These are phyloP conservation scores for Echinarachnius parma DNA, from an alignment of 53 echinoderm and acorn worm species.

Conservation along the genomic window DNA sequence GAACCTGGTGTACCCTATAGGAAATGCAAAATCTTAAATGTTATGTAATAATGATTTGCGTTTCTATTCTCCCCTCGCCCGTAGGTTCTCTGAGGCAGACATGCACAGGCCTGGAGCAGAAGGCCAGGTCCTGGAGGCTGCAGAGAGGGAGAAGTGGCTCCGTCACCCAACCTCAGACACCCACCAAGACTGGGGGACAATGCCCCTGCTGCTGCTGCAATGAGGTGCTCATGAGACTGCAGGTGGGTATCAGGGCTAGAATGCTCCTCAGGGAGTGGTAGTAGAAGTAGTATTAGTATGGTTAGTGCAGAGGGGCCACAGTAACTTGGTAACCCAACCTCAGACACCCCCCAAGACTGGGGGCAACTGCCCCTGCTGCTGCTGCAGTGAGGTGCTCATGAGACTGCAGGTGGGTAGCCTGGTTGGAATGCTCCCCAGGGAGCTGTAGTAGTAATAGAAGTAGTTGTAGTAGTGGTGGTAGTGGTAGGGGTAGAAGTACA, in stretches of 20 bases:
- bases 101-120: constrained; percentile 36
- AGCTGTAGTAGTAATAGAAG: too few relatives aligned
- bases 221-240: constrained; percentile 39
- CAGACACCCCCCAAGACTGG: background rate
- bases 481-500: too few relatives aligned
- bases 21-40: too few relatives aligned
- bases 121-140: constrained; percentile 40
- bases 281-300: background rate
- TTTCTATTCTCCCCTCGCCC: too few relatives aligned
- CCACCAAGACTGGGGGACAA: constrained; percentile 21
- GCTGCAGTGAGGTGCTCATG: background rate
- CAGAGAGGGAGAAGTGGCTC: constrained; percentile 41
- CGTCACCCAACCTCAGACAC: constrained; percentile 39
- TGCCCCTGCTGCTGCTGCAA: constrained; percentile 51
- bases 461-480: background rate
- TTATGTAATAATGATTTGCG: too few relatives aligned
- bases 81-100: constrained; percentile 37
- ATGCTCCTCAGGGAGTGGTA: background rate
- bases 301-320: too few relatives aligned
- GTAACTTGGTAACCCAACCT: background rate
- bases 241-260: constrained; percentile 9
- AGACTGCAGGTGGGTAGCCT: background rate
- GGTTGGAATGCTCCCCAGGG: too few relatives aligned
- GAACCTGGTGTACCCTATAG: too few relatives aligned
- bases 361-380: background rate